These are phyloP conservation scores for Rallus crepitans DNA, from an alignment of 2,797 vertebrate genomes.

Conservation along the genomic window DNA sequence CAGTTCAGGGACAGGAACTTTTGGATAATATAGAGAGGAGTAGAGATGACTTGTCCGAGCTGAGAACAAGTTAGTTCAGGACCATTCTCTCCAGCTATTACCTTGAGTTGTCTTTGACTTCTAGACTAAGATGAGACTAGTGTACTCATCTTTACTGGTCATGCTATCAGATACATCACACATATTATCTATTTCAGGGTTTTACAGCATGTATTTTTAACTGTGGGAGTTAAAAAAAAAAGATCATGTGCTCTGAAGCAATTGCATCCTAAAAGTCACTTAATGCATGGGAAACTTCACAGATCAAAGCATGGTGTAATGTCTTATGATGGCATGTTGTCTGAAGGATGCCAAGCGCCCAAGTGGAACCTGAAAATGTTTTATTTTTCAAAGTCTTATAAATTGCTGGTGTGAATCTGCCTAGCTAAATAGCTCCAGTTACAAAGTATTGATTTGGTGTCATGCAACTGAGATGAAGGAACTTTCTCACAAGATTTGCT, in stretches of 20 bases:
- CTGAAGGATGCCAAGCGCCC: background rate
- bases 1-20: background rate
- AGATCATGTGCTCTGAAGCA: background rate
- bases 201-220: background rate
- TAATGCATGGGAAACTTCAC: background rate
- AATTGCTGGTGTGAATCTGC: background rate
- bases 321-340: background rate
- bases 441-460: background rate
- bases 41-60: background rate
- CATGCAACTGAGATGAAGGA: background rate
- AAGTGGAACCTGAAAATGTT: background rate
- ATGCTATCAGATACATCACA: background rate
- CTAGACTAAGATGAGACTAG: background rate
- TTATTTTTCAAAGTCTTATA: conserved; percentile 20
- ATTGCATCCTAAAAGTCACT: background rate
- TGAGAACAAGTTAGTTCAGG: background rate
- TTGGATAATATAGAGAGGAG: background rate
- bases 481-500: background rate
- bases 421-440: conserved; percentile 6
- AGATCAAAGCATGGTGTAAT: background rate
- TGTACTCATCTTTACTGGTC: background rate
- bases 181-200: background rate
- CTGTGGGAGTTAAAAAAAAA: background rate
- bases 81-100: background rate
- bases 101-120: background rate